A percentile compares a stretch with the other conserved stretches of the same genome.
These are phyloP conservation scores for Hypomecis atomaria DNA, from an alignment of 2,888 invertebrate genomes.

Conservation along the genomic window DNA sequence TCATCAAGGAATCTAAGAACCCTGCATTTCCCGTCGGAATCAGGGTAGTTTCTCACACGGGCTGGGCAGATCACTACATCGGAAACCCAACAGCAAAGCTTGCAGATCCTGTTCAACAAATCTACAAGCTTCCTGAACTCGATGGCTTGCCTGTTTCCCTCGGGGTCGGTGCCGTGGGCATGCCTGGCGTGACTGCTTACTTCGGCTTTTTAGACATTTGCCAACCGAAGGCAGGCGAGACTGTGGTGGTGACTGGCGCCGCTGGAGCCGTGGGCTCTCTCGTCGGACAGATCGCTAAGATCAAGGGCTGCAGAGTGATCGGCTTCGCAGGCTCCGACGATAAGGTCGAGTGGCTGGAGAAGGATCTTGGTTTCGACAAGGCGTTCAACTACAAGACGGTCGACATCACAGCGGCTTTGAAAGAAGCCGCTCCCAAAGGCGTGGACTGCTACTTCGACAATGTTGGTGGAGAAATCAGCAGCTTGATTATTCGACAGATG, in stretches of 20 bases:
- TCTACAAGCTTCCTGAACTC: constrained; percentile 80
- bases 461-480: constrained; percentile 87
- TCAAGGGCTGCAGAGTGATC: constrained; percentile 86
- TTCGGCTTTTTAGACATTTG: constrained; percentile 89
- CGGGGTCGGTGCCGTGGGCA: constrained; percentile 86
- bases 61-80: constrained; percentile 50
- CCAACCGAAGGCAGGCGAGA: constrained; percentile 87
- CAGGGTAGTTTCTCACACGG: constrained; percentile 82
- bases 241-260: constrained; percentile 88
- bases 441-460: constrained; percentile 91
- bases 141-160: constrained; percentile 80
- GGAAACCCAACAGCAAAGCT: constrained; percentile 22
- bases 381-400: constrained; percentile 90
- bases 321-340: constrained; percentile 89
- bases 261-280: constrained; percentile 90
- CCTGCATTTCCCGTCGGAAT: constrained; percentile 85
- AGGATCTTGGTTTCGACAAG: constrained; percentile 87
- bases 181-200: constrained; percentile 89
- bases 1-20: constrained; percentile 86
- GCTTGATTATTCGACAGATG: constrained; percentile 84
- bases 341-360: constrained; percentile 87
- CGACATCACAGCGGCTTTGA: constrained; percentile 81
- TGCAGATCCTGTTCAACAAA: constrained; percentile 18
- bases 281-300: constrained; percentile 91
- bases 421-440: constrained; percentile 66